Evolutionary conservation across 1,140 invertebrate genomes (phyloP).

Genomic region (Macrosteles quadrilineatus): DNA sequence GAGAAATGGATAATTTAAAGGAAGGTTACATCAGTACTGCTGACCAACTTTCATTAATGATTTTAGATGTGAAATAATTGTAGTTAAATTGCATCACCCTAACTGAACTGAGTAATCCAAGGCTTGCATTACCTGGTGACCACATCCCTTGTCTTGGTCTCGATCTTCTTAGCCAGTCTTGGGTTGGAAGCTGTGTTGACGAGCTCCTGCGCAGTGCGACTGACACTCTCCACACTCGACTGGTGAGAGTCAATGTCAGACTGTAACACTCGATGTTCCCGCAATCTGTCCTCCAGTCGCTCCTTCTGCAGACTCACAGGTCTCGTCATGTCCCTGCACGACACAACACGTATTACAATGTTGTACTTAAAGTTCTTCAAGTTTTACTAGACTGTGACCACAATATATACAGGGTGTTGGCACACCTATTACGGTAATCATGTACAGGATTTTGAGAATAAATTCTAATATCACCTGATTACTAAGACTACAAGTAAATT

Average conservation of each 20-base stretch:
- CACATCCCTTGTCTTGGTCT: conserved; percentile 83
- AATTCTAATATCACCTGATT: too few species aligned
- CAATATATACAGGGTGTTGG: too few species aligned
- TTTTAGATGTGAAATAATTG: too few species aligned
- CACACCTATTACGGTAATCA: too few species aligned
- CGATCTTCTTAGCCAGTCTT: conserved; percentile 85
- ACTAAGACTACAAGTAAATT: too few species aligned
- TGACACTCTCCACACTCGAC: conserved; percentile 80
- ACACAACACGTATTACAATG: conserved; percentile 77
- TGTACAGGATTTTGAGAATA: too few species aligned
- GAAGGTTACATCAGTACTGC: too few species aligned
- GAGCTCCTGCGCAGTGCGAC: conserved; percentile 74
- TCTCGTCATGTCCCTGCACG: conserved; percentile 67
- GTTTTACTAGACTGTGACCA: too few species aligned
- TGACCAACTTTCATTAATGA: background rate
- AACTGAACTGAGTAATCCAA: too few species aligned
- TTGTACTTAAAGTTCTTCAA: too few species aligned
- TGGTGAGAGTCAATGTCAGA: conserved; percentile 84
- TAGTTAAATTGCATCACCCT: too few species aligned
- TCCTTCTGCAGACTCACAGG: conserved; percentile 88
- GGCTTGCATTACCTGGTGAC: conserved; percentile 57
- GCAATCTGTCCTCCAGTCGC: conserved; percentile 84
- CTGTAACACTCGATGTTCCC: conserved; percentile 77
- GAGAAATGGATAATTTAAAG: background rate
- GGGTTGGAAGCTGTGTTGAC: conserved; percentile 80